phyloP scores from a whole-genome alignment of 2,797 vertebrate species.

The Lacerta bilineata region DNA sequence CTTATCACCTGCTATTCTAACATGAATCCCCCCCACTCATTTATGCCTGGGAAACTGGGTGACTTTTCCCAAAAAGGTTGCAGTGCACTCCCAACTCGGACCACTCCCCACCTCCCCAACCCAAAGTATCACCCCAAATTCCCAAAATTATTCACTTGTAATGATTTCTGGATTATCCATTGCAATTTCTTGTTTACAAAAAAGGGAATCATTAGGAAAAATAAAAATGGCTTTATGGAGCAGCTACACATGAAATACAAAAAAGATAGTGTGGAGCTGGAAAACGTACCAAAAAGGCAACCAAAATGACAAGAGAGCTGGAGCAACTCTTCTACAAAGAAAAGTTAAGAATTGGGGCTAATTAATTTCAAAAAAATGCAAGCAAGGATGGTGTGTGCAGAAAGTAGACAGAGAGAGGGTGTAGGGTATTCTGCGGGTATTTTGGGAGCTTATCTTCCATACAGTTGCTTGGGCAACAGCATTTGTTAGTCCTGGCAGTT shows the following conservation, averaged over 20 bases:
- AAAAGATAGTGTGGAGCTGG: not conserved
- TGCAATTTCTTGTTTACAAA: not conserved
- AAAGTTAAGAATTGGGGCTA: not conserved
- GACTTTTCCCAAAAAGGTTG: not conserved
- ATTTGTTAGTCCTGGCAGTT: no score
- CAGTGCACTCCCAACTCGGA: not conserved
- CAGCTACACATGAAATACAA: not conserved
- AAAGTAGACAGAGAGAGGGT: no score
- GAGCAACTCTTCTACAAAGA: not conserved
- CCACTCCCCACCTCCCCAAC: not conserved
- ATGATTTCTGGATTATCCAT: not conserved
- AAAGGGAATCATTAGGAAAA: not conserved
- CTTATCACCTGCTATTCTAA: constrained; percentile 28
- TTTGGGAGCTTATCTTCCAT: not conserved
- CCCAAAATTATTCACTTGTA: constrained; percentile 1
- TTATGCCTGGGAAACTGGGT: not conserved
- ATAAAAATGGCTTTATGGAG: not conserved
- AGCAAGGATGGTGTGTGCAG: not conserved
- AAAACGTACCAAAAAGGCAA: not conserved
- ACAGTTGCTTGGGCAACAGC: not conserved
- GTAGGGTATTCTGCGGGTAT: not conserved
- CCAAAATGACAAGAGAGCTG: not conserved
- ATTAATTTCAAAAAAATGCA: not conserved
- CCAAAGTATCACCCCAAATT: not conserved
- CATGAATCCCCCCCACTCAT: not conserved